phyloP scores from a whole-genome alignment of 2,113 vertebrate species.

The Mellivora capensis region DNA sequence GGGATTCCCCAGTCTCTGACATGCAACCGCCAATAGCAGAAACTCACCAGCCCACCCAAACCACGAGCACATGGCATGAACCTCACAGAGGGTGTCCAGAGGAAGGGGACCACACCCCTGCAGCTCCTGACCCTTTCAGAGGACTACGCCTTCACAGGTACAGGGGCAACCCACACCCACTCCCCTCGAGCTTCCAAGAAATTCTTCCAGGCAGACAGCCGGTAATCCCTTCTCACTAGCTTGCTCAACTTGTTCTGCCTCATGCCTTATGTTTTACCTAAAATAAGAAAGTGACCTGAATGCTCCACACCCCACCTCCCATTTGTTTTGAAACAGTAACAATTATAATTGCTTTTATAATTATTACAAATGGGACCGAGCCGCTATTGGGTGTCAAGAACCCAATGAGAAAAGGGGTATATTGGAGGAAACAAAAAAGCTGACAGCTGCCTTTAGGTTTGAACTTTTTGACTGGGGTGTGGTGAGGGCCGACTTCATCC shows the following conservation, averaged over 20 bases:
- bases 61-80: not conserved
- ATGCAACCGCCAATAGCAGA: not conserved
- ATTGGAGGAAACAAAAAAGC: not conserved
- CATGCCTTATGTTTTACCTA: slow-evolving; percentile 20
- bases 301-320: not conserved
- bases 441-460: not conserved
- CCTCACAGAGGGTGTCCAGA: not conserved
- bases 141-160: not conserved
- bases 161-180: not conserved
- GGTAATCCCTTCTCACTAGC: not conserved
- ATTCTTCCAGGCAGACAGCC: not conserved
- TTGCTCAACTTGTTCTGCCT: slow-evolving; percentile 4
- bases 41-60: not conserved
- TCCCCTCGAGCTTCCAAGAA: not conserved
- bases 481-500: not conserved
- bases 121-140: not conserved
- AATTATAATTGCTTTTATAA: slow-evolving; percentile 11
- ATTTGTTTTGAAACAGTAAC: not conserved
- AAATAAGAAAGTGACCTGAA: slow-evolving; percentile 28
- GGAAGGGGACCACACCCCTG: not conserved
- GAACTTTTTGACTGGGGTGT: not conserved
- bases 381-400: not conserved
- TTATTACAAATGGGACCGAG: not conserved
- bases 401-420: not conserved
- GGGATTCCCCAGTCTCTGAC: not conserved